Conservation (phyloP, 1,140 invertebrate genomes). For the Popillia japonica region DNA sequence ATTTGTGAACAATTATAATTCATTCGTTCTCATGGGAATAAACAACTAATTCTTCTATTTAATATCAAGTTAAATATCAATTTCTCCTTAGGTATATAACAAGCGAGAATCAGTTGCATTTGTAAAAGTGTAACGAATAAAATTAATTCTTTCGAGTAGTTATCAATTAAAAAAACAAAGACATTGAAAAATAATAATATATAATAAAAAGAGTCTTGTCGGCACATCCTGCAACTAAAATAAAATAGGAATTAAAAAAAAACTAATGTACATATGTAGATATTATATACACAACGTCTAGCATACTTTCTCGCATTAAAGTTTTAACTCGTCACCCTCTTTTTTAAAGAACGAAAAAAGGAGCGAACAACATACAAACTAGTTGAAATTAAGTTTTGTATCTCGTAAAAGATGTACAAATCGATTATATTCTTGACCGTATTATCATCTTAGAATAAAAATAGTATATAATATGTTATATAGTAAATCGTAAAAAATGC, state of each 20-base stretch:
- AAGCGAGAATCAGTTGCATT: neutral
- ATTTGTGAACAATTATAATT: too few species aligned
- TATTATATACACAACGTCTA: neutral
- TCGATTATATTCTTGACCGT: neutral
- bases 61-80: neutral
- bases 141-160: neutral
- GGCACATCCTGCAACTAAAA: conserved; percentile 9
- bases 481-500: neutral
- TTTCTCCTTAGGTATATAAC: neutral
- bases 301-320: neutral
- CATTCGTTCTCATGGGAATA: neutral
- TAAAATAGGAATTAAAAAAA: neutral
- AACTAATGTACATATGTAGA: neutral
- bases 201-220: neutral
- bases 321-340: neutral
- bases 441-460: neutral
- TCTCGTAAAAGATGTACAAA: neutral
- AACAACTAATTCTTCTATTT: neutral
- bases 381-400: neutral
- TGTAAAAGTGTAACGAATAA: too few species aligned
- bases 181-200: neutral
- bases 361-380: neutral
- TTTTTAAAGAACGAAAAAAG: neutral
- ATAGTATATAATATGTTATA: conserved; percentile 13
- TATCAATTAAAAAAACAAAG: neutral